These are phyloP conservation scores for Podotricha telesiphe DNA, from an alignment of 2,888 invertebrate genomes.

Conservation along the genomic window DNA sequence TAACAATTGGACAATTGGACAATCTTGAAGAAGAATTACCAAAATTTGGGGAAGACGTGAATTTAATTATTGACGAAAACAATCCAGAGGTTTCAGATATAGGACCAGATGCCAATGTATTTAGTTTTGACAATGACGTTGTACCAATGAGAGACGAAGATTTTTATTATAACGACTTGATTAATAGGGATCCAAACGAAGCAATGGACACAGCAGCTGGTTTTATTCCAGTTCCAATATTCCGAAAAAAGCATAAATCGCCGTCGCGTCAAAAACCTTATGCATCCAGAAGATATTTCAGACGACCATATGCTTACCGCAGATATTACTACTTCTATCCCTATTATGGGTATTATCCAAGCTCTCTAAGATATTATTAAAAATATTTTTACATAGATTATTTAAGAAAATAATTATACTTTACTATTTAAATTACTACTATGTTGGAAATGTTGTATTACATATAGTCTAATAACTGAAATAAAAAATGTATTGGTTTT, in stretches of 20 bases:
- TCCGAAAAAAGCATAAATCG: conserved; percentile 48
- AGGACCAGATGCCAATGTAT: conserved; percentile 35
- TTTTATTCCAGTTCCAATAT: conserved; percentile 64
- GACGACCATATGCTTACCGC: conserved; percentile 55
- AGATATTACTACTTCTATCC: conserved; percentile 60
- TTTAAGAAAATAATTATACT: neutral
- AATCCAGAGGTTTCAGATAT: conserved; percentile 40
- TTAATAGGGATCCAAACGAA: conserved; percentile 61
- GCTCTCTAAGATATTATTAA: conserved; percentile 73
- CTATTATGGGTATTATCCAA: conserved; percentile 64
- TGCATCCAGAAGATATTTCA: conserved; percentile 60
- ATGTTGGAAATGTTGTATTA: neutral
- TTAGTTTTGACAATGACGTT: conserved; percentile 42
- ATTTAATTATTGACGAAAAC: conserved; percentile 59
- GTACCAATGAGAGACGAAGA: conserved; percentile 45
- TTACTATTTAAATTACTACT: neutral
- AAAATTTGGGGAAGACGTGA: conserved; percentile 50
- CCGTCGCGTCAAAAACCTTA: conserved; percentile 56
- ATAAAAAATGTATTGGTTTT: conserved; percentile 47
- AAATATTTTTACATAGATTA: neutral
- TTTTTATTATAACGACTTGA: conserved; percentile 53
- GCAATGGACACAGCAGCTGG: conserved; percentile 74
- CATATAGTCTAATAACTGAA: conserved; percentile 26
- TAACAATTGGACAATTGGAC: conserved; percentile 48
- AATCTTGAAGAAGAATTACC: conserved; percentile 43